Percentiles rank a stretch among this genome's conserved stretches.
These are phyloP conservation scores for Furcifer pardalis DNA, from an alignment of 2,797 vertebrate species.

Conservation along the genomic window DNA sequence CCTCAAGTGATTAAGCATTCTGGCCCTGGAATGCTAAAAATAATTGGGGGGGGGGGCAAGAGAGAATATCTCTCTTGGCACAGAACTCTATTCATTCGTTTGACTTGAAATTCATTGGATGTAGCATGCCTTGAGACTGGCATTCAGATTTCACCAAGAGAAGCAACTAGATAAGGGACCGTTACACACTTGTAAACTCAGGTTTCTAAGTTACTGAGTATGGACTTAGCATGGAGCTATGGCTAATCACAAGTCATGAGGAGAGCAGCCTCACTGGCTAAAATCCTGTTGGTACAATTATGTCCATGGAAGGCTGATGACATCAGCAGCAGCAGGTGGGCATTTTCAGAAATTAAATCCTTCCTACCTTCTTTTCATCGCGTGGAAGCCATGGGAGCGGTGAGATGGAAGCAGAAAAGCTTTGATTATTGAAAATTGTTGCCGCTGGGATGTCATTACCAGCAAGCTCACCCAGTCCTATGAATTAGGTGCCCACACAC, in stretches of 20 bases:
- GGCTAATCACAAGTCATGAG: background rate
- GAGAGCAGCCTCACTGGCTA: background rate
- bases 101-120: slow-evolving; percentile 31
- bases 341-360: too few relatives aligned
- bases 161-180: background rate
- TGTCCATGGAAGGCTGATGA: too few relatives aligned
- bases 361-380: too few relatives aligned
- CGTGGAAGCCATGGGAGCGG: too few relatives aligned
- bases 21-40: slow-evolving; percentile 6
- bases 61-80: background rate
- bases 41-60: too few relatives aligned
- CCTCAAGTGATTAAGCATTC: slow-evolving; percentile 7
- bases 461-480: background rate
- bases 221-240: background rate
- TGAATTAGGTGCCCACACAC: background rate
- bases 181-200: background rate
- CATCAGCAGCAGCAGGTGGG: too few relatives aligned
- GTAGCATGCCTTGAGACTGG: background rate
- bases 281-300: too few relatives aligned
- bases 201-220: background rate
- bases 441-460: too few relatives aligned
- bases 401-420: too few relatives aligned
- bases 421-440: too few relatives aligned
- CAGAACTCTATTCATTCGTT: slow-evolving; percentile 12
- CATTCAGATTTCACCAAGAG: background rate